These are phyloP conservation scores for Rhorus exstirpatorius DNA, from an alignment of 2,888 invertebrate genomes.

Conservation along the genomic window DNA sequence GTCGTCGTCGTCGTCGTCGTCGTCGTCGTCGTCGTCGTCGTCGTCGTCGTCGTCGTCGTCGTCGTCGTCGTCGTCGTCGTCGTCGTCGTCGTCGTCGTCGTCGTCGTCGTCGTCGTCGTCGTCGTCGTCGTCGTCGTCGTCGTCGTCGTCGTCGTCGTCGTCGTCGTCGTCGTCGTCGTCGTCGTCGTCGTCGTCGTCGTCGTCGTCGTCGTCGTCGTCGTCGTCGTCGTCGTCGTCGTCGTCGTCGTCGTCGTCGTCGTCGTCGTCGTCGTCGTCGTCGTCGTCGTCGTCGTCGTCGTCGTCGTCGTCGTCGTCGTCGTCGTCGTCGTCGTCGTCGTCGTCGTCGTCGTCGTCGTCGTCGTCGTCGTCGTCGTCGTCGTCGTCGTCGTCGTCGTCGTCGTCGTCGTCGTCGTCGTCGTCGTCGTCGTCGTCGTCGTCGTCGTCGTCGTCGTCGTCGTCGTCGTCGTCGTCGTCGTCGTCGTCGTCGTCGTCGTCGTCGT, in stretches of 20 bases:
- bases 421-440: not conserved
- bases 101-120: constrained; percentile 12
- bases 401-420: constrained; percentile 16
- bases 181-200: not conserved
- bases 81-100: not conserved
- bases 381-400: not conserved
- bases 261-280: constrained; percentile 4
- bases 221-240: not conserved
- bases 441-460: constrained; percentile 16
- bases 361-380: not conserved
- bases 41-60: not conserved
- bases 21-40: constrained; percentile 4
- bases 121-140: not conserved
- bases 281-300: not conserved
- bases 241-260: not conserved
- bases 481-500: not conserved
- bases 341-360: constrained; percentile 12
- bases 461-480: not conserved
- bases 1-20: not conserved
- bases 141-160: not conserved
- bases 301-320: constrained; percentile 19
- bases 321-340: not conserved
- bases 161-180: constrained; percentile 16
- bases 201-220: constrained; percentile 16
- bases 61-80: constrained; percentile 19